Base-by-base conservation (phyloP, 2,113 vertebrate species). In the Chloropsis hardwickii region DNA sequence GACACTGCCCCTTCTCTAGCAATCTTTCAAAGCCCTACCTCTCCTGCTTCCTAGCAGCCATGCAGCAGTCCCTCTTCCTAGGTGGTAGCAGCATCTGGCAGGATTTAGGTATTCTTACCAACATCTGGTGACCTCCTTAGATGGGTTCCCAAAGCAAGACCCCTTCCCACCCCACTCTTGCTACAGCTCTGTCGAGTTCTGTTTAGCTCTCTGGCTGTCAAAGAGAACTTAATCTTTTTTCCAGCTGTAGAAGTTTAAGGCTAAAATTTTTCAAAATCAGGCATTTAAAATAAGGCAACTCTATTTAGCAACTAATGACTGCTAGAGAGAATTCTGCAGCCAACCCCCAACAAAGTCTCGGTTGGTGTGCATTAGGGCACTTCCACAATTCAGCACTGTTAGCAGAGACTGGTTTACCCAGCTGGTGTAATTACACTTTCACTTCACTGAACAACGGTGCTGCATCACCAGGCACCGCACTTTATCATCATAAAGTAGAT, bases 201-300 rank as follows among this genome's bases (percentile, higher is more conserved):
- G 57, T 69, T 95, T 42, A 82, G 66, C 29, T 87, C 91, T 58
- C 45, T 93, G 86, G 82, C 67, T 94, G 81, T 85, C 84, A 77
- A 85, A 79, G 45, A 69, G 31, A 90, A 62, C 74, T 81, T 80
- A 74, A 95, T 88, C 76, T 88, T 83, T 94, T 94, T 86, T 48
- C 85, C 94, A 95, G 64, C 33, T 85, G 82, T 21, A 80, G 29
- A 62, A 85, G 39, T 91, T 94, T 70, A 80, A 90, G 66, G 47
- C 78, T 92, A 70, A 45, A 82, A 77, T 93, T 94, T 92, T 90
- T 86, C 71, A 93, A 88, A 90, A 90, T 61, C 54, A 73, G 74
- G 86, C 33, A 72, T 72, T 80, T 81, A 74, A 91, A 94, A 81
- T 40, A 64, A 60, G 47, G 76, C 47, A 80, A 72, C 79, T 77